Conservation (phyloP, 2,888 invertebrate species). For the Ephialtes manifestator region DNA sequence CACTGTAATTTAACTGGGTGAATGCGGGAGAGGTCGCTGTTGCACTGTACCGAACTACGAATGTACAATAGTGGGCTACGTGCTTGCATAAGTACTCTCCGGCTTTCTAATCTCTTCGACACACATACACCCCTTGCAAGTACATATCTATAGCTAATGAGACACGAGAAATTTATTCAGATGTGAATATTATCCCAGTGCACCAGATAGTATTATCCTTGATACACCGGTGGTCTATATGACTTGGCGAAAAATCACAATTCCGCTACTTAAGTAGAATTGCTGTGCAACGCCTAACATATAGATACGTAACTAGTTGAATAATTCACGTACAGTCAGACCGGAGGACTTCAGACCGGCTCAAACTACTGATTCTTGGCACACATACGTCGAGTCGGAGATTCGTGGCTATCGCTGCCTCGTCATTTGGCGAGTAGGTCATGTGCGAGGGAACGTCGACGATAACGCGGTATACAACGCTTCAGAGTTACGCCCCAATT, state of each 20-base stretch:
- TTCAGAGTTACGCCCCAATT: constrained; percentile 36
- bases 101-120: constrained; percentile 62
- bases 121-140: constrained; percentile 20
- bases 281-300: neutral
- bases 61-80: constrained; percentile 45
- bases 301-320: constrained; percentile 13
- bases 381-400: constrained; percentile 12
- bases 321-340: constrained; percentile 50
- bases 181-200: constrained; percentile 35
- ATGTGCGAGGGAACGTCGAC: constrained; percentile 9
- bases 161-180: constrained; percentile 40
- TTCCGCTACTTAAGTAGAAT: neutral
- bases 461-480: constrained; percentile 23
- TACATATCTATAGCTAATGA: constrained; percentile 24
- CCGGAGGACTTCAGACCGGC: constrained; percentile 33
- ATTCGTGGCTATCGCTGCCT: constrained; percentile 31
- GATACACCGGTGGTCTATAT: constrained; percentile 26
- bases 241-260: constrained; percentile 49
- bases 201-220: constrained; percentile 22
- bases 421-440: constrained; percentile 58
- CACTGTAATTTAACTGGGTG: constrained; percentile 58
- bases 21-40: constrained; percentile 29
- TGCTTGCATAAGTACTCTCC: constrained; percentile 40
- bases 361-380: constrained; percentile 55
- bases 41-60: constrained; percentile 31